phyloP scores from a whole-genome alignment of 2,797 vertebrate genomes.

The Merluccius polli region DNA sequence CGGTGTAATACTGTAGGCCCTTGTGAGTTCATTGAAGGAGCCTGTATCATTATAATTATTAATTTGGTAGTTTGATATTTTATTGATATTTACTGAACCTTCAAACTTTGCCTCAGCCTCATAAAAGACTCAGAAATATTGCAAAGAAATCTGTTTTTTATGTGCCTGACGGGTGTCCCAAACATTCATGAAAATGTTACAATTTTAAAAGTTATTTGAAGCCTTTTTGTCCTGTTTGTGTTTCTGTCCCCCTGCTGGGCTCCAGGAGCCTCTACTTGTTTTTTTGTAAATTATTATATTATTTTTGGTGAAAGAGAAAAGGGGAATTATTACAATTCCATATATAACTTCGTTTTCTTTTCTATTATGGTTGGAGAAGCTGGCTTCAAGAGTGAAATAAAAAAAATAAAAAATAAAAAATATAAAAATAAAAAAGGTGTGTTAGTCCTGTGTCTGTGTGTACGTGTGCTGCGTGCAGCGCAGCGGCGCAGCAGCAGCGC shows the following conservation, averaged over 20 bases:
- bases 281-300: slow-evolving; percentile 21
- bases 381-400: slow-evolving; percentile 60
- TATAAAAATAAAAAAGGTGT: slow-evolving; percentile 26
- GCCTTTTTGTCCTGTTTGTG: slow-evolving; percentile 14
- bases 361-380: slow-evolving; percentile 56
- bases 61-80: slow-evolving; percentile 20
- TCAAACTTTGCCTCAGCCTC: slow-evolving; percentile 46
- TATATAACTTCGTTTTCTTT: slow-evolving; percentile 35
- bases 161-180: slow-evolving; percentile 65
- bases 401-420: slow-evolving; percentile 42
- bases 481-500: not conserved
- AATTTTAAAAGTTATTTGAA: slow-evolving; percentile 29
- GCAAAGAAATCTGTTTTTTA: slow-evolving; percentile 51
- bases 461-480: not conserved
- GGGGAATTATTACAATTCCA: slow-evolving; percentile 5
- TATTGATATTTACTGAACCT: slow-evolving; percentile 22
- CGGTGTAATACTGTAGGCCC: slow-evolving; percentile 20
- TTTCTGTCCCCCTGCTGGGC: no score
- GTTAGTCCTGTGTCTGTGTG: not conserved
- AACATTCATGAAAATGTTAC: slow-evolving; percentile 20
- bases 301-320: slow-evolving; percentile 33
- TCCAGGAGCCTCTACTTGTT: no score
- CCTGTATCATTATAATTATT: not conserved
- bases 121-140: slow-evolving; percentile 39
- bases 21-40: slow-evolving; percentile 14